Percentiles rank a stretch among this genome's conserved stretches.
Evolutionary conservation across 1,140 invertebrate species (phyloP).

Genomic region (Globodera rostochiensis): DNA sequence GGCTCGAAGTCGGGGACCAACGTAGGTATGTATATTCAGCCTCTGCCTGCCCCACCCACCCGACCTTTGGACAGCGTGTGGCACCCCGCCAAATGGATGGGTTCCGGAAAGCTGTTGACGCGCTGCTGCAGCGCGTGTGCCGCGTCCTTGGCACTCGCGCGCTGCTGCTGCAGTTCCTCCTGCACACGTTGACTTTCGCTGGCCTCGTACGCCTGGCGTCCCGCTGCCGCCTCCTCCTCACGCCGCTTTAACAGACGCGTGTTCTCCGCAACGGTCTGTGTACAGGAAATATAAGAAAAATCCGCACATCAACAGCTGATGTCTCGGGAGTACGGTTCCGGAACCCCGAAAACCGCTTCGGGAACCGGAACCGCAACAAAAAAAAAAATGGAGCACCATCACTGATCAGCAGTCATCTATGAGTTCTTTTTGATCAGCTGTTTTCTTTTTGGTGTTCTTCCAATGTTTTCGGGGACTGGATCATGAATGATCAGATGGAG

Average conservation of each 20-base stretch:
- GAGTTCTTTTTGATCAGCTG: too few species aligned
- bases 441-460: too few species aligned
- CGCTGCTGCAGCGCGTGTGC: slow-evolving; percentile 10
- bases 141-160: slow-evolving; percentile 22
- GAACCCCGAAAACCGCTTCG: too few species aligned
- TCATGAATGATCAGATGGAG: too few species aligned
- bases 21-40: too few species aligned
- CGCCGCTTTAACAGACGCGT: slow-evolving; percentile 29
- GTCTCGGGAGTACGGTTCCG: too few species aligned
- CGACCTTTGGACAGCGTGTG: slow-evolving; percentile 51
- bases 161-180: slow-evolving; percentile 24
- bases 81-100: slow-evolving; percentile 45
- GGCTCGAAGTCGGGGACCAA: too few species aligned
- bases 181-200: slow-evolving; percentile 25
- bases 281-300: not conserved
- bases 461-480: too few species aligned
- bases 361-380: too few species aligned
- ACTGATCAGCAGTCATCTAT: too few species aligned
- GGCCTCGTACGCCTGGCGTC: slow-evolving; percentile 34
- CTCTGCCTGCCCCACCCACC: not conserved
- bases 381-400: too few species aligned
- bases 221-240: slow-evolving; percentile 38
- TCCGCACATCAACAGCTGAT: too few species aligned
- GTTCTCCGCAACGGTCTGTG: slow-evolving; percentile 43
- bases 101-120: slow-evolving; percentile 41